Evolutionary conservation across 2,113 vertebrate species (phyloP), one percentile per base, ranked within the genome.

Genomic region (Plecturocebus donacophilus): DNA sequence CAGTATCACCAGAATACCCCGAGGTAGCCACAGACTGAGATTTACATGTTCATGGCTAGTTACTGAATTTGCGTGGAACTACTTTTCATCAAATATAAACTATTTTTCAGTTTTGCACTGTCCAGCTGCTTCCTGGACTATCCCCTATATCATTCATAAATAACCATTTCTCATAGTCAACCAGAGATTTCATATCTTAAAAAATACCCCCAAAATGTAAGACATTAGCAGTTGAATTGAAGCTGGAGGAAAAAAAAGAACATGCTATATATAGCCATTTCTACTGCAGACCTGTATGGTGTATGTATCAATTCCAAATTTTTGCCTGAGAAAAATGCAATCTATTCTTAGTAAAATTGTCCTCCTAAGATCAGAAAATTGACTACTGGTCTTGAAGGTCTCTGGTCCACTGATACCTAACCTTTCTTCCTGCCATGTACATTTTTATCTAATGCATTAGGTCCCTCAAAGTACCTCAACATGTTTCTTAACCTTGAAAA

Each of bases 101-200:
- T 42, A 76, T 21, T 90, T 98, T 97, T 98, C 84, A 70, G n/a
- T 96, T 96, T 97, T 80, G 8, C 61, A 73, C 82, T 80, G n/a
- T 90, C 88, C 97, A 98, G 89, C 96, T 98, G 97, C 92, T 98
- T 73, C 77, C n/a, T 95, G 96, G 71, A 96, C 79, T 76, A 27
- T 95, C 75, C 56, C 45, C 70, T 96, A 64, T 58, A 84, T 96
- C 42, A 95, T 94, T 91, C 71, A 25, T 86, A 80, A 96, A 84
- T 75, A 76, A 86, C 94, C 87, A 73, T 80, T 40, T 95, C 27
- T 92, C n/a, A 89, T 19, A 68, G 87, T 84, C 77, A 92, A 56
- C 91, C 12, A 88, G 68, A 70, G 75, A 84, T 87, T 10, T 35
- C 35, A 75, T 66, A 91, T 96, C 85, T 81, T 94, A 35, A 86